Evolutionary conservation across 2,888 invertebrate genomes (phyloP).

Genomic region (Epirrhoe alternata): DNA sequence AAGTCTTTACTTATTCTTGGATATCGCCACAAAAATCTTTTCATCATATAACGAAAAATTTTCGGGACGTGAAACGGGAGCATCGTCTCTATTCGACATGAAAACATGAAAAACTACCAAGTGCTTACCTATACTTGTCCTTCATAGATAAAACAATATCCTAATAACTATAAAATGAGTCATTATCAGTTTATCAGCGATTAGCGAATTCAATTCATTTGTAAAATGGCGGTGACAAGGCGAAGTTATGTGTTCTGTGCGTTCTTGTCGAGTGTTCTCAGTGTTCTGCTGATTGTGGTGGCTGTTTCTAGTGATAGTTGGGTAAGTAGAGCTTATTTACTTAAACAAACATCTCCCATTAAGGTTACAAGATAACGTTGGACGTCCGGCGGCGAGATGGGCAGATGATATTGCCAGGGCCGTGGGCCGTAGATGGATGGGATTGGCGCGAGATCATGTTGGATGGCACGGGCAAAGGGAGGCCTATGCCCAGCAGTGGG

Average conservation of each 20-base stretch:
- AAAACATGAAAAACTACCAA: neutral
- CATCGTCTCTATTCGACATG: neutral
- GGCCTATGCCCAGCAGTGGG: too few relatives aligned
- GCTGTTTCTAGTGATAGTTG: slow-evolving; percentile 75
- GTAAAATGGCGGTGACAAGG: slow-evolving; percentile 75
- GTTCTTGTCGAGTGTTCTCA: slow-evolving; percentile 68
- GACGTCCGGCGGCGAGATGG: too few relatives aligned
- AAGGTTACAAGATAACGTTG: too few relatives aligned
- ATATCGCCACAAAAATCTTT: too few relatives aligned
- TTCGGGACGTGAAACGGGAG: too few relatives aligned
- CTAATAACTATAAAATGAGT: slow-evolving; percentile 19
- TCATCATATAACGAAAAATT: too few relatives aligned
- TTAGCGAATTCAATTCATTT: slow-evolving; percentile 38
- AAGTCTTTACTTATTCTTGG: too few relatives aligned
- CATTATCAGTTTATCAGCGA: slow-evolving; percentile 42
- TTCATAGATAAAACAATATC: slow-evolving; percentile 19
- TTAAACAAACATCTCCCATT: too few relatives aligned
- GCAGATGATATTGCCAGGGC: too few relatives aligned
- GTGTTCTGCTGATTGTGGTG: slow-evolving; percentile 68
- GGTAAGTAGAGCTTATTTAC: slow-evolving; percentile 62
- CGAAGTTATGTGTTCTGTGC: slow-evolving; percentile 74
- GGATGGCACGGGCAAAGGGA: too few relatives aligned
- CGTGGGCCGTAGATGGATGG: too few relatives aligned
- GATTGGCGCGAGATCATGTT: too few relatives aligned
- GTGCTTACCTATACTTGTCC: neutral